A percentile compares a stretch with the other conserved stretches of the same genome.
These are phyloP conservation scores for Orchesella cincta DNA, from an alignment of 1,140 invertebrate species.

Conservation along the genomic window DNA sequence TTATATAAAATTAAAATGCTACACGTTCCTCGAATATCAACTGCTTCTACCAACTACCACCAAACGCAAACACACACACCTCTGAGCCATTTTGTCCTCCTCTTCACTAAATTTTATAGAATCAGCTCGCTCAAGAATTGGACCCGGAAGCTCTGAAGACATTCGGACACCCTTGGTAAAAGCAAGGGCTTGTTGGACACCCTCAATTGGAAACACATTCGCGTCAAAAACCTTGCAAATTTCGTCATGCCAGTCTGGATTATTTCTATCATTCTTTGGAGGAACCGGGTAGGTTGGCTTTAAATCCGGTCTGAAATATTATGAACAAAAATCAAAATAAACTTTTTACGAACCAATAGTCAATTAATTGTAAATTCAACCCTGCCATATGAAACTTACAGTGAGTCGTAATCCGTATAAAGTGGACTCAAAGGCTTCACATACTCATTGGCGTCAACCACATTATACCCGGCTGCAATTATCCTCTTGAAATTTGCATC, in stretches of 20 bases:
- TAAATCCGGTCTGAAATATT: constrained; percentile 37
- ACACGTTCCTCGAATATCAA: background rate
- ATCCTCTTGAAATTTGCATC: constrained; percentile 10
- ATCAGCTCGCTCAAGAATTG: constrained; percentile 56
- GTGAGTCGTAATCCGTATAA: constrained; percentile 35
- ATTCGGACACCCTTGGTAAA: constrained; percentile 74
- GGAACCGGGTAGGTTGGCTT: constrained; percentile 40
- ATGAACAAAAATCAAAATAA: constrained; percentile 31
- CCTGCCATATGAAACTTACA: constrained; percentile 36
- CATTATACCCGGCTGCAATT: constrained; percentile 24
- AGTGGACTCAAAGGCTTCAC: constrained; percentile 24
- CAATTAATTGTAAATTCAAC: background rate
- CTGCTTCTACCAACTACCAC: too few relatives aligned
- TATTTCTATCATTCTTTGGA: constrained; percentile 57
- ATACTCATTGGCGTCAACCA: constrained; percentile 48
- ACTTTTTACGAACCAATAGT: background rate
- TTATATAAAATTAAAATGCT: background rate
- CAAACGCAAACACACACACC: constrained; percentile 8
- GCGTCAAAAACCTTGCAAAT: constrained; percentile 64
- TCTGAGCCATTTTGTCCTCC: constrained; percentile 39
- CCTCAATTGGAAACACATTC: constrained; percentile 68
- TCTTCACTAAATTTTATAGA: constrained; percentile 52
- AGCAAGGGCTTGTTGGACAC: constrained; percentile 70
- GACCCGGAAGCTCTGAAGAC: constrained; percentile 62
- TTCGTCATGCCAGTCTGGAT: constrained; percentile 67